Conservation (phyloP, 2,888 invertebrate species). For the Trimorus sp. region DNA sequence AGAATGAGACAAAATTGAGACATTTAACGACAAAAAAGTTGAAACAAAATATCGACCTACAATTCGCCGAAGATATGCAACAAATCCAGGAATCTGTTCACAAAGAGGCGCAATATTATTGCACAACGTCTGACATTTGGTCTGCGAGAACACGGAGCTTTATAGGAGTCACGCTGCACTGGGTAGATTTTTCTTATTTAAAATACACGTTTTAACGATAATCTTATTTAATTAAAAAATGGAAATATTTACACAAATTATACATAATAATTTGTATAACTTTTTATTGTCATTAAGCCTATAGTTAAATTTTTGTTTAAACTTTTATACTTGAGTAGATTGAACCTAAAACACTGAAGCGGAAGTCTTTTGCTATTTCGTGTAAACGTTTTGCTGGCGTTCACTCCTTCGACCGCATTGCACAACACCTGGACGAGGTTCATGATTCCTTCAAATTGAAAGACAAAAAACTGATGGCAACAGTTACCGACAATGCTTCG, state of each 20-base stretch:
- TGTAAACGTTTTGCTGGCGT: slow-evolving; percentile 3
- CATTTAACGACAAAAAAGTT: slow-evolving; percentile 1
- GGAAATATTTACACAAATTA: too few species aligned
- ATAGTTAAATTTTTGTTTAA: too few species aligned
- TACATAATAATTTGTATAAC: too few species aligned
- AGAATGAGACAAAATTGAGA: neutral
- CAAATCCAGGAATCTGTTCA: neutral
- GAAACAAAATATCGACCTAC: neutral
- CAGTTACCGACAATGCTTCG: slow-evolving; percentile 5
- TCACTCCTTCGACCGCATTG: neutral
- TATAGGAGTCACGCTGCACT: too few species aligned
- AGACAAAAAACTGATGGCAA: neutral
- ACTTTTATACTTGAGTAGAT: neutral
- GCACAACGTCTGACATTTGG: neutral
- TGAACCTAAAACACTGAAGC: neutral
- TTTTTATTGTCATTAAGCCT: too few species aligned
- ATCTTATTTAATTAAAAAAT: too few species aligned
- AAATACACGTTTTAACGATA: too few species aligned
- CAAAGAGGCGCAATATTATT: too few species aligned
- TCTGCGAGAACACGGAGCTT: neutral
- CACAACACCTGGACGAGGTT: too few species aligned
- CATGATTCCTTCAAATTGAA: too few species aligned
- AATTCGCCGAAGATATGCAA: slow-evolving; percentile 1
- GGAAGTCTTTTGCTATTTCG: neutral
- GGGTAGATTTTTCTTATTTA: too few species aligned